Evolutionary conservation across 2,888 invertebrate genomes (phyloP).

Genomic region (Eristalinus sepulchralis): DNA sequence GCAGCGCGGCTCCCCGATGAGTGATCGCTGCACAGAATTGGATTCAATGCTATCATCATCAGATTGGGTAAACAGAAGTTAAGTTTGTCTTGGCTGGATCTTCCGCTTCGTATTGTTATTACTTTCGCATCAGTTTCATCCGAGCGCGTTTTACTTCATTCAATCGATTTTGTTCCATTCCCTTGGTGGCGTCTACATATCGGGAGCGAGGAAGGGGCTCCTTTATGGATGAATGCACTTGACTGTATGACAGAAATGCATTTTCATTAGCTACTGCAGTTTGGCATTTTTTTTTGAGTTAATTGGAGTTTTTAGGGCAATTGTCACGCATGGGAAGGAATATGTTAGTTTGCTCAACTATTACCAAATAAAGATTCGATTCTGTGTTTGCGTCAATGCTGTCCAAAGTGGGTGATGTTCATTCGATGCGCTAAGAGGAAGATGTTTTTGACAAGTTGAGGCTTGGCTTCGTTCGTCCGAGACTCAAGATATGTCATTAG

Average conservation of each 20-base stretch:
- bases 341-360: too few species aligned
- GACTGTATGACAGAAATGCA: background rate
- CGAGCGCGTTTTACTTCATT: conserved; percentile 1
- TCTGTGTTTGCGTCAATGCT: too few species aligned
- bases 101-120: conserved; percentile 33
- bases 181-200: background rate
- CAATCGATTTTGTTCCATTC: background rate
- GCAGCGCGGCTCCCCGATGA: conserved; percentile 24
- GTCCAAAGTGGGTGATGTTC: too few species aligned
- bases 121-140: conserved; percentile 23
- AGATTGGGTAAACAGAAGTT: conserved; percentile 59
- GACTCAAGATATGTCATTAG: too few species aligned
- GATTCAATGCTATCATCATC: conserved; percentile 59
- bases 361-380: too few species aligned
- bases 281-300: too few species aligned
- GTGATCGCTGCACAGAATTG: conserved; percentile 51
- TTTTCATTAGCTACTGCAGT: background rate
- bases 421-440: too few species aligned
- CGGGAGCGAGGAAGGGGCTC: background rate
- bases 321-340: too few species aligned
- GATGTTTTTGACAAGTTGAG: too few species aligned
- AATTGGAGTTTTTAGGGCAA: too few species aligned
- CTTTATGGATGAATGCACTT: background rate
- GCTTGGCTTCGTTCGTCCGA: too few species aligned
- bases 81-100: conserved; percentile 8